Percentiles rank a stretch among this genome's conserved stretches.
Evolutionary conservation across 2,888 invertebrate genomes (phyloP).

Genomic region (Buathra laborator): DNA sequence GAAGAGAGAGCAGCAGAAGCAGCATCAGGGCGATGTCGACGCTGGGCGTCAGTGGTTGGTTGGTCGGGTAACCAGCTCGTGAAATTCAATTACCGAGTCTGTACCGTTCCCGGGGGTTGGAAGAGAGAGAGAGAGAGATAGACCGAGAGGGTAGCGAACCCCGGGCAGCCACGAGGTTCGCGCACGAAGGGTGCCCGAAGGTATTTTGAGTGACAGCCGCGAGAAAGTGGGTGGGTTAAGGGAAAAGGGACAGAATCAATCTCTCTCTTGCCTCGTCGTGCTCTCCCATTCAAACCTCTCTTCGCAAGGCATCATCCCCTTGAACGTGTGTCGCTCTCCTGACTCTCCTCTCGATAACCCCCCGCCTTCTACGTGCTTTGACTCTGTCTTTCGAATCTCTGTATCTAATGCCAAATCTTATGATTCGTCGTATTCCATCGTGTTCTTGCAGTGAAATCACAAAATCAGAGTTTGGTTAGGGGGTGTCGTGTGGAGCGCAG

Average conservation of each 20-base stretch:
- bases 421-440: constrained; percentile 43
- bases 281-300: constrained; percentile 42
- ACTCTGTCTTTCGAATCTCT: constrained; percentile 68
- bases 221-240: constrained; percentile 78
- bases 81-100: constrained; percentile 85
- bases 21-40: constrained; percentile 63
- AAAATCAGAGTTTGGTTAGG: neutral
- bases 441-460: neutral
- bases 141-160: constrained; percentile 73
- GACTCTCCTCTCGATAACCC: neutral
- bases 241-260: constrained; percentile 67
- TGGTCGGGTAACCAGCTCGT: constrained; percentile 85
- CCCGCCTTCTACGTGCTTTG: constrained; percentile 26
- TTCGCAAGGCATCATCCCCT: constrained; percentile 45
- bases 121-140: constrained; percentile 69
- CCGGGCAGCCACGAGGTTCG: constrained; percentile 46
- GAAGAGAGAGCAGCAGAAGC: constrained; percentile 36
- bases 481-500: neutral
- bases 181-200: constrained; percentile 67
- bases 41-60: constrained; percentile 71
- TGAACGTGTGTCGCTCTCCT: neutral
- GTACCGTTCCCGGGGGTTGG: constrained; percentile 59
- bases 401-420: constrained; percentile 79
- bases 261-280: constrained; percentile 47
- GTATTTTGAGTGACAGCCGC: constrained; percentile 83